These are phyloP conservation scores for Trinorchestia longiramus DNA, from an alignment of 1,140 invertebrate genomes.

Conservation along the genomic window DNA sequence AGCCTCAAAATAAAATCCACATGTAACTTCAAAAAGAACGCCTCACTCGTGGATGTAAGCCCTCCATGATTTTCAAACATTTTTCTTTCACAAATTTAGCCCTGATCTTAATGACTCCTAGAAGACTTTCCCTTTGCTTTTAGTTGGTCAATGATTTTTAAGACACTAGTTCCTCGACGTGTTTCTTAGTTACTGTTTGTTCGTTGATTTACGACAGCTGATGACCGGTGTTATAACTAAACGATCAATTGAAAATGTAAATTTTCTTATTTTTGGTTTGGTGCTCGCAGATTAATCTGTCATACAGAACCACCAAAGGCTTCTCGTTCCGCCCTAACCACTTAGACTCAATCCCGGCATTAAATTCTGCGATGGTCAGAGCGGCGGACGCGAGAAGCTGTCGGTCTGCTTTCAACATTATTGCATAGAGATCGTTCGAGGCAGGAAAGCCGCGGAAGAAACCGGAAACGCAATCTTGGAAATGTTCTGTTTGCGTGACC, in stretches of 20 bases:
- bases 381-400: neutral
- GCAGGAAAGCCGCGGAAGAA: neutral
- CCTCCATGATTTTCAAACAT: neutral
- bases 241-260: too few relatives aligned
- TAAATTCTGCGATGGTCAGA: neutral
- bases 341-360: too few relatives aligned
- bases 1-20: neutral
- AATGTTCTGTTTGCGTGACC: conserved; percentile 20
- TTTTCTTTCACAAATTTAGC: neutral
- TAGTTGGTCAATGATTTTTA: neutral
- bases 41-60: neutral
- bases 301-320: too few relatives aligned
- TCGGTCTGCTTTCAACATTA: neutral
- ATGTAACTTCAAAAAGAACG: neutral
- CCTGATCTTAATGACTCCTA: neutral
- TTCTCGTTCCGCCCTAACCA: too few relatives aligned
- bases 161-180: neutral
- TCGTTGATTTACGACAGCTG: too few relatives aligned
- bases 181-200: neutral
- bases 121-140: neutral
- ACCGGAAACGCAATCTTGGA: neutral
- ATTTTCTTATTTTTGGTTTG: too few relatives aligned
- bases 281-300: too few relatives aligned
- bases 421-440: neutral
- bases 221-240: too few relatives aligned